Evolutionary conservation across 2,888 invertebrate species (phyloP), one percentile per base, ranked within the genome.

Genomic region (Herminia tarsipennalis): DNA sequence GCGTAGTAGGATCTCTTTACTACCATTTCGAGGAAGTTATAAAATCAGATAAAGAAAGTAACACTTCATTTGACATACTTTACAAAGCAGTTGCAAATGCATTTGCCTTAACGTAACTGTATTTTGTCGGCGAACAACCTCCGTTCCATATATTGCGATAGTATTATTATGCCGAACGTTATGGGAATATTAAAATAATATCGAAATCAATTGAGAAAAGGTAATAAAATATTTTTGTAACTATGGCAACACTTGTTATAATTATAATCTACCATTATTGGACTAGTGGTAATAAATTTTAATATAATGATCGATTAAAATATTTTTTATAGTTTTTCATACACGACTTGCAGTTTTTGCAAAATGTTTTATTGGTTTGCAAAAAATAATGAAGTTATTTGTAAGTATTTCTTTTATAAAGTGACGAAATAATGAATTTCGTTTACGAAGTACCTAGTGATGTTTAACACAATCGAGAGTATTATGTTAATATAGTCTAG

Each of bases 221-320:
- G 10, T 22, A 21, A 34, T 27, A 36, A 34, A 22, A n/a, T 24
- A 14, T 22, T 34, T 24, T n/a, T 13, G 9, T 30, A 30, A 17
- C 17, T 3, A 30, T 30, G n/a, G n/a, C 10, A 17, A 18, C 5
- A 30, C 9, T 30, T 17, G 9, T 5, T 1, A 20, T 32, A 20
- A 12, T 32, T 20, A 12, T 12, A 0, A 20, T 4, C 8, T 5
- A 9, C 13, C 5, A 12, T 18, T 18, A 8, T 10, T 9, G 12
- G 3, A 12, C 8, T n/a, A n/a, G n/a, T n/a, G n/a, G n/a, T n/a
- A n/a, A n/a, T n/a, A n/a, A n/a, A n/a, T n/a, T n/a, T n/a, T n/a
- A n/a, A n/a, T n/a, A n/a, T n/a, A n/a, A n/a, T n/a, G n/a, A n/a
- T n/a, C n/a, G n/a, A n/a, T n/a, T n/a, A n/a, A n/a, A n/a, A n/a